Conservation (phyloP, 2,888 invertebrate species). For the Brenthis daphne region DNA sequence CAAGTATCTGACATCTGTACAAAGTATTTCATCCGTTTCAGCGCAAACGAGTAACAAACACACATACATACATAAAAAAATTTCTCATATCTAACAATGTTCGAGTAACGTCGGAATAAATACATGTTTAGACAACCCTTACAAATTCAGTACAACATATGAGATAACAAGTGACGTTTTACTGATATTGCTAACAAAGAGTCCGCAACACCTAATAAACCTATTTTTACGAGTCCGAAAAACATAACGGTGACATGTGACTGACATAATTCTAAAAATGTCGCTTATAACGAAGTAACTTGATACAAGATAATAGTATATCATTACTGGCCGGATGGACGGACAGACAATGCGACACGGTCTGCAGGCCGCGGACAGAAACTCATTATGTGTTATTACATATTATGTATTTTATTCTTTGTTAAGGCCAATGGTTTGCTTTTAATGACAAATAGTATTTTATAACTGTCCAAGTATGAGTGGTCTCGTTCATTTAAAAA, state of each 20-base stretch:
- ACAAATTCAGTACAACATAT: too few species aligned
- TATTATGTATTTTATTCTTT: slow-evolving; percentile 26
- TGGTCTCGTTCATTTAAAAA: too few species aligned
- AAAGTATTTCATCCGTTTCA: too few species aligned
- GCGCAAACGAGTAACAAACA: too few species aligned
- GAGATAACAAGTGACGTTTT: too few species aligned
- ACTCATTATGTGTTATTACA: slow-evolving; percentile 33
- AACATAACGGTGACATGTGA: slow-evolving; percentile 30
- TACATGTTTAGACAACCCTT: too few species aligned
- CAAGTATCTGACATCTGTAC: too few species aligned
- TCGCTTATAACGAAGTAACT: slow-evolving; percentile 41
- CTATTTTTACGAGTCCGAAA: not conserved
- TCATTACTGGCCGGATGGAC: slow-evolving; percentile 50
- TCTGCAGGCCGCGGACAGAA: slow-evolving; percentile 41
- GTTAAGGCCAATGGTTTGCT: slow-evolving; percentile 15
- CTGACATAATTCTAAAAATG: slow-evolving; percentile 33
- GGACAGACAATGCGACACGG: slow-evolving; percentile 51
- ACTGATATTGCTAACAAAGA: too few species aligned
- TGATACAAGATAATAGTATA: slow-evolving; percentile 44
- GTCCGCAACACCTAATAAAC: not conserved
- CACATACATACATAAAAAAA: too few species aligned
- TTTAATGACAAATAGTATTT: slow-evolving; percentile 14
- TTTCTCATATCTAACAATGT: too few species aligned
- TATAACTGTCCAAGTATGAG: slow-evolving; percentile 1
- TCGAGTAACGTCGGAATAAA: too few species aligned